phyloP scores from a whole-genome alignment of 35 echinoderm and acorn worm species.

The Lytechinus variegatus region DNA sequence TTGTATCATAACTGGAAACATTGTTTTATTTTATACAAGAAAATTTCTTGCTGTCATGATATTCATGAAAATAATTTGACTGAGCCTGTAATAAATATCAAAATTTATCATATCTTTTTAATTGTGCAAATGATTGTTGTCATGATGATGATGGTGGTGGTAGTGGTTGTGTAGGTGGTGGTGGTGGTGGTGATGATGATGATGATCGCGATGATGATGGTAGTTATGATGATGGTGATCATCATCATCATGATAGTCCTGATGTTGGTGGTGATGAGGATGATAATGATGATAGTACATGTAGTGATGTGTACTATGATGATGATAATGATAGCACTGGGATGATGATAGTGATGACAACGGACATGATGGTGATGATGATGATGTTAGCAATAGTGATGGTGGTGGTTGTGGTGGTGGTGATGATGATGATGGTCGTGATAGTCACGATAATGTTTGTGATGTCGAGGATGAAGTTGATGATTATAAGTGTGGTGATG shows the following conservation, averaged over 20 bases:
- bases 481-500: too few relatives aligned
- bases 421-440: too few relatives aligned
- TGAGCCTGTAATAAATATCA: background rate
- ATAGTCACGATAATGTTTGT: too few relatives aligned
- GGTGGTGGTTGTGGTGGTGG: too few relatives aligned
- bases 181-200: background rate
- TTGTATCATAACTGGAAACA: background rate
- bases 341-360: background rate
- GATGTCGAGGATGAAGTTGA: too few relatives aligned
- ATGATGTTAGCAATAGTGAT: background rate
- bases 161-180: background rate
- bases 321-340: background rate
- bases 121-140: conserved; percentile 32
- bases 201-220: background rate
- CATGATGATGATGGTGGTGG: background rate
- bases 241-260: background rate
- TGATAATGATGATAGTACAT: background rate
- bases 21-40: background rate
- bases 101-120: background rate
- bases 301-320: background rate
- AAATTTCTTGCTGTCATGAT: background rate
- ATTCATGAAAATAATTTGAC: background rate
- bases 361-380: background rate
- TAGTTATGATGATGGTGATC: background rate
- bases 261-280: conserved; percentile 8